Evolutionary conservation across 2,113 vertebrate species (phyloP).

Genomic region (Calidris pygmaea): DNA sequence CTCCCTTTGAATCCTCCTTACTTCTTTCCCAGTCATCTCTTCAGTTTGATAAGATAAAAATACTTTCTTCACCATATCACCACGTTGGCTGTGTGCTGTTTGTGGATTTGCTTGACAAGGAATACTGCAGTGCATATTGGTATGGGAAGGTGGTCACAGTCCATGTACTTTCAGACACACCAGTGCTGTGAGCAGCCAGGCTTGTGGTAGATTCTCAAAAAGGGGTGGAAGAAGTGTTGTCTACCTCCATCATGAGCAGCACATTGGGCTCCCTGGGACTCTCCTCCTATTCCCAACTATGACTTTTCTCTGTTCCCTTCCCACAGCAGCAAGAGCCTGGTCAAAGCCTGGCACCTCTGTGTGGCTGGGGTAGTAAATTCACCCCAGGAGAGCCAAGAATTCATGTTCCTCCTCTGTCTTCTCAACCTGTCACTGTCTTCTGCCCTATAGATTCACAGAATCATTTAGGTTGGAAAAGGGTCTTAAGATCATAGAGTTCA

Average conservation of each 20-base stretch:
- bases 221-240: background rate
- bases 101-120: background rate
- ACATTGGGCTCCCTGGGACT: background rate
- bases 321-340: background rate
- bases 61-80: background rate
- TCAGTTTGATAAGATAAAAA: background rate
- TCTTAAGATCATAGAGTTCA: background rate
- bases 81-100: background rate
- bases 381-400: background rate
- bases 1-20: background rate
- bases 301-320: background rate
- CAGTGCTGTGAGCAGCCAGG: background rate
- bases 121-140: fast-evolving
- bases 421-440: background rate
- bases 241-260: background rate
- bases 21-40: background rate
- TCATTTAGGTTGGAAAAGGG: background rate
- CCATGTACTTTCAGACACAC: background rate
- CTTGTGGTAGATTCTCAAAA: background rate
- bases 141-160: background rate
- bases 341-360: background rate
- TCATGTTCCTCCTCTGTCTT: fast-evolving
- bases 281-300: background rate
- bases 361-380: background rate
- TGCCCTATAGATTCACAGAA: background rate